Evolutionary conservation across 2,113 vertebrate species (phyloP).

Genomic region (Anhinga rufa): DNA sequence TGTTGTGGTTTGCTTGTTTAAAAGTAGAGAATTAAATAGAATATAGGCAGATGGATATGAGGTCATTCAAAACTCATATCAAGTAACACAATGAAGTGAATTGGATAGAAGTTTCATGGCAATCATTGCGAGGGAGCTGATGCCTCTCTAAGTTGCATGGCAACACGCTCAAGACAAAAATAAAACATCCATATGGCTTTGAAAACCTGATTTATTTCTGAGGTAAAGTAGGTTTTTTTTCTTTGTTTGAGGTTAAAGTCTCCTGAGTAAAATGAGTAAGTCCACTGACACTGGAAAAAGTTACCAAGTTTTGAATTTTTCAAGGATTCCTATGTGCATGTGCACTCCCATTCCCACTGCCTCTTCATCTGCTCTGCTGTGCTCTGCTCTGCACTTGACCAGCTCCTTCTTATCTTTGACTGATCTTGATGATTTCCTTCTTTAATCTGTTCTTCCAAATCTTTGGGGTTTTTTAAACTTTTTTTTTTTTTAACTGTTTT

Average conservation of each 20-base stretch:
- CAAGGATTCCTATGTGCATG: neutral
- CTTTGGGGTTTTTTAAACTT: accelerated
- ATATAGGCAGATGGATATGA: neutral
- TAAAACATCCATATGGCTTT: neutral
- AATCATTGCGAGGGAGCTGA: neutral
- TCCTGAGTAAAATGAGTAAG: neutral
- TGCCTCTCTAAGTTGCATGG: neutral
- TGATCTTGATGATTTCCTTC: accelerated
- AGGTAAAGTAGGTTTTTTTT: neutral
- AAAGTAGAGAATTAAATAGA: neutral
- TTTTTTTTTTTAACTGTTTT: neutral
- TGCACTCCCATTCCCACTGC: neutral
- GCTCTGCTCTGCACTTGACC: neutral
- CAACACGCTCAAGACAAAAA: neutral
- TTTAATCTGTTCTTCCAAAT: neutral
- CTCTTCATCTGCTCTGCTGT: neutral
- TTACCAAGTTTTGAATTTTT: neutral
- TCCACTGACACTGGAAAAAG: neutral
- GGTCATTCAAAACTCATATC: neutral
- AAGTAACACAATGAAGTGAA: neutral
- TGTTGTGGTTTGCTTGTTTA: neutral
- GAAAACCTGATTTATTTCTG: neutral
- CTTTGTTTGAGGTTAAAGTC: neutral
- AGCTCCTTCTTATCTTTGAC: neutral
- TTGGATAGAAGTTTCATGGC: neutral